Evolutionary conservation across 2,113 vertebrate genomes (phyloP), one percentile per base, ranked within the genome.

Genomic region (Archilochus colubris): DNA sequence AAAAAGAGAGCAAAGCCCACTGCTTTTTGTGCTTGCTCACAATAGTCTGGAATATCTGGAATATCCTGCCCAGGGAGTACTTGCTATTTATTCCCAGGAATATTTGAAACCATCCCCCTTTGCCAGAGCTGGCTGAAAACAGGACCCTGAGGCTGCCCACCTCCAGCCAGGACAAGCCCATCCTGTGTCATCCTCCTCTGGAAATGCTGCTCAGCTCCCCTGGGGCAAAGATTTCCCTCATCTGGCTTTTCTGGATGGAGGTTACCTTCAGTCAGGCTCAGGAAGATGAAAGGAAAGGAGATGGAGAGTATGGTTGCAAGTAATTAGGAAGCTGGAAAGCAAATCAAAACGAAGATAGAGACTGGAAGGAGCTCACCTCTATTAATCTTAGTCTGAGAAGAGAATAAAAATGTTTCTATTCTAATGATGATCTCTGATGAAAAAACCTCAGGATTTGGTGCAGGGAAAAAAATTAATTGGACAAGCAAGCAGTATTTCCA

Each of bases 1-100:
- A 31, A 46, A 21, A 53, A 15, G 9, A 61, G 7, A 46, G 12
- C 31, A 80, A 88, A 9, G 9, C 15, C 24, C 54, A 6, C 22
- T 7, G 70, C 44, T 89, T 81, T 88, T 87, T 75, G 87, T 64
- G 50, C 43, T 76, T 31, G 82, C 61, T 92, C 38, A 27, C 27
- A 79, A 31, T 93, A 91, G 80, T 89, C n/a, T 58, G 67, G 84
- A 58, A 80, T 61, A 73, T 61, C 84, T 85, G 66, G 33, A 33
- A 33, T 33, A 33, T 33, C 33, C 33, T 33, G 33, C 33, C n/a
- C 94, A 84, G 83, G 5, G 30, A 10, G 6, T 23, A 9, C 53
- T 77, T 93, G 90, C 94, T 94, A 76, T 88, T 95, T 81, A 87
- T 83, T 87, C 87, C 50, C 90, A 76, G 75, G 69, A 85, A 82